Conservation (phyloP, 2,888 invertebrate species). For the Alloplasta piceator region DNA sequence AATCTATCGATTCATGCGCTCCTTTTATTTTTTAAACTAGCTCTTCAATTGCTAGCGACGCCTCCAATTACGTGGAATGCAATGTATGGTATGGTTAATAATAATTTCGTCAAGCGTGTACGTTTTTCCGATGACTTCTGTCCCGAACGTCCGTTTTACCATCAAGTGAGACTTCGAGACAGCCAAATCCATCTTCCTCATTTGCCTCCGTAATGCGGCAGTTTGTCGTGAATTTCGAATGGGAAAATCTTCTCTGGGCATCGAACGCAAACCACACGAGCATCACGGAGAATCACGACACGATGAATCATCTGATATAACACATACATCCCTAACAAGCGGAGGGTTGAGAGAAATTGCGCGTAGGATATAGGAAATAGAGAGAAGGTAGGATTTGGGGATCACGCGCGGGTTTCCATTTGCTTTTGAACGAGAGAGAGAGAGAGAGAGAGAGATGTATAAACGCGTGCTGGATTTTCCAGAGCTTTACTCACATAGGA, state of each 20-base stretch:
- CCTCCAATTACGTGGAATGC: too few relatives aligned
- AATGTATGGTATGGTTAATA: too few relatives aligned
- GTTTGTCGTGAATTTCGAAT: conserved; percentile 69
- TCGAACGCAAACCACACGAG: too few relatives aligned
- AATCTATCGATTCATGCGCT: too few relatives aligned
- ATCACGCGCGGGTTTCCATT: conserved; percentile 48
- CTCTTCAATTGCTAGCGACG: too few relatives aligned
- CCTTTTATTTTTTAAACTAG: too few relatives aligned
- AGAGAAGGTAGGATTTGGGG: conserved; percentile 15
- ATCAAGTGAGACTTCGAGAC: background rate
- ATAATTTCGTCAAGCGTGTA: too few relatives aligned
- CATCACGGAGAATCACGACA: conserved; percentile 6
- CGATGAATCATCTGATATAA: conserved; percentile 11
- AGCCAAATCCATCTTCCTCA: background rate
- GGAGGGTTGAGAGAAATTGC: background rate
- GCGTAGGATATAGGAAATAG: conserved; percentile 5
- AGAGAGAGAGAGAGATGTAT: background rate
- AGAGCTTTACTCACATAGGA: conserved; percentile 29
- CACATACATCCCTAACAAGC: too few relatives aligned
- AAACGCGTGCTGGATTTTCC: conserved; percentile 39
- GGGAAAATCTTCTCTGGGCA: conserved; percentile 21
- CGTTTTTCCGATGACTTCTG: too few relatives aligned
- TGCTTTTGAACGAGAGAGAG: conserved; percentile 2
- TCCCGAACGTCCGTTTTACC: too few relatives aligned
- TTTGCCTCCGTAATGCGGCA: conserved; percentile 63